Evolutionary conservation across 1,140 invertebrate species (phyloP).

Genomic region (Formica selysi): DNA sequence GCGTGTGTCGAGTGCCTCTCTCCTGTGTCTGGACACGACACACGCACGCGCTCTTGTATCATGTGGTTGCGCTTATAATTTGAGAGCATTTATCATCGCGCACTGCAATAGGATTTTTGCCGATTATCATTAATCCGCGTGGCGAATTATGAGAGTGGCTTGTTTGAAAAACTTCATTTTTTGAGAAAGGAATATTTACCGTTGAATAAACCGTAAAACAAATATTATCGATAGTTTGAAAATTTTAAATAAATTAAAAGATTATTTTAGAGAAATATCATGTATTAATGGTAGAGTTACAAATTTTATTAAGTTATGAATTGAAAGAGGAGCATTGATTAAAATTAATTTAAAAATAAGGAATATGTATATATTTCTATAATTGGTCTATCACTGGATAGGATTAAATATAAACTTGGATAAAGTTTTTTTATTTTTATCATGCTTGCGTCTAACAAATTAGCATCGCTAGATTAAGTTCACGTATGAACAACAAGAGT

Average conservation of each 20-base stretch:
- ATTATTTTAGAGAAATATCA: too few species aligned
- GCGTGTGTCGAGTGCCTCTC: not conserved
- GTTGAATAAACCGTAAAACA: not conserved
- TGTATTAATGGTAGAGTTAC: not conserved
- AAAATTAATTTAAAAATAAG: not conserved
- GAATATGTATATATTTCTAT: too few species aligned
- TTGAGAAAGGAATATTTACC: not conserved
- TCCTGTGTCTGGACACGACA: not conserved
- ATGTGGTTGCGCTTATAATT: not conserved
- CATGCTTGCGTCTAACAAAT: not conserved
- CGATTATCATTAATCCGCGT: constrained; percentile 1
- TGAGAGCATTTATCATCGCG: constrained; percentile 8
- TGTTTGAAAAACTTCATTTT: not conserved
- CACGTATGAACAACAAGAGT: not conserved
- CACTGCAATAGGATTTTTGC: not conserved
- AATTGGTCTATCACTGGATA: too few species aligned
- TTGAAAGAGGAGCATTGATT: not conserved
- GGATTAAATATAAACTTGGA: not conserved
- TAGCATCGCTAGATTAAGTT: not conserved
- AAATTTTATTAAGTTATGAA: not conserved
- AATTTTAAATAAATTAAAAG: not conserved
- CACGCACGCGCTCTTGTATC: not conserved
- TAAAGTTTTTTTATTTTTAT: constrained; percentile 24
- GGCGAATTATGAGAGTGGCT: not conserved
- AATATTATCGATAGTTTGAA: not conserved